These are phyloP conservation scores for Luperina testacea DNA, from an alignment of 2,888 invertebrate species.

Conservation along the genomic window DNA sequence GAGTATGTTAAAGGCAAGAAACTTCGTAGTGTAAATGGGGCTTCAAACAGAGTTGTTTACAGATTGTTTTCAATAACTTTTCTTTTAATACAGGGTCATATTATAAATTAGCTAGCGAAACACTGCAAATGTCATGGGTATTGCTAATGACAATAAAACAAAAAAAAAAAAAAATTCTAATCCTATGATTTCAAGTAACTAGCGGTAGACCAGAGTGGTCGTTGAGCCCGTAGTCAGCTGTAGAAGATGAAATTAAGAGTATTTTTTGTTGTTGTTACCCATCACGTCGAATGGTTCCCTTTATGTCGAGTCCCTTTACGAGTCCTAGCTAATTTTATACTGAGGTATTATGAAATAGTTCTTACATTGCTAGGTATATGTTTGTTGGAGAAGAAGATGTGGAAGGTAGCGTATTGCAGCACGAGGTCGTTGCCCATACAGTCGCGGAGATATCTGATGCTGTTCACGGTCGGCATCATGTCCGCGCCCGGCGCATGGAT, in stretches of 20 bases:
- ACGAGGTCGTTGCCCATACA: slow-evolving; percentile 93
- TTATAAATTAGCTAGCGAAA: background rate
- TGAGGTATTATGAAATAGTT: background rate
- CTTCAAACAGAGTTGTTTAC: too few species aligned
- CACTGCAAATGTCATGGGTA: too few species aligned
- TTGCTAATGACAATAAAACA: background rate
- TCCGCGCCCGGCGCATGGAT: slow-evolving; percentile 96
- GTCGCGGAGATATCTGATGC: slow-evolving; percentile 95
- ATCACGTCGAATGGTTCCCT: too few species aligned
- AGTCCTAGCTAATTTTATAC: background rate
- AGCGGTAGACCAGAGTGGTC: background rate
- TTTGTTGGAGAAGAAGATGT: slow-evolving; percentile 96
- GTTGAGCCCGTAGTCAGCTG: background rate
- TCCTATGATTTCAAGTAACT: background rate
- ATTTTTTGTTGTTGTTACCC: background rate
- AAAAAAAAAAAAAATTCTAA: background rate
- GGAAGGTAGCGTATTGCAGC: slow-evolving; percentile 95
- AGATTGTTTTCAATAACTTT: background rate
- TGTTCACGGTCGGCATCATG: slow-evolving; percentile 93
- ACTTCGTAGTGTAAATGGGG: background rate
- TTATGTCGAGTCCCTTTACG: too few species aligned
- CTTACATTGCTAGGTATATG: slow-evolving; percentile 92
- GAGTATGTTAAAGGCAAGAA: background rate
- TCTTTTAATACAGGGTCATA: background rate
- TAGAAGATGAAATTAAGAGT: background rate